Percentiles rank a stretch among this genome's conserved stretches.
Conservation (phyloP, 2,113 vertebrate genomes). For the Psephotus haematonotus region DNA sequence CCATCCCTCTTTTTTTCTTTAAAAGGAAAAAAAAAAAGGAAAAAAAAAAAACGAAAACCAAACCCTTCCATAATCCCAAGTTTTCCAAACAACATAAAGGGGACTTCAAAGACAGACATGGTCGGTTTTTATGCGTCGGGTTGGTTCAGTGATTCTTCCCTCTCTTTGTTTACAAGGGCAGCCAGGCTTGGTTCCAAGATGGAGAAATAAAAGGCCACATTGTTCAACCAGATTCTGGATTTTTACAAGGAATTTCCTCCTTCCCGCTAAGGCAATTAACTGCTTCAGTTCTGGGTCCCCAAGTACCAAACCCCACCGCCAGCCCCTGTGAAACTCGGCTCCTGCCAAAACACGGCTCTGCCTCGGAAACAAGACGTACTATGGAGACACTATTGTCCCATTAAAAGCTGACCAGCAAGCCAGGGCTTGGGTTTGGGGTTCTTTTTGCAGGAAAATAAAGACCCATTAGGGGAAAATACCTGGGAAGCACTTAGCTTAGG, state of each 20-base stretch:
- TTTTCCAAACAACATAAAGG: slow-evolving; percentile 79
- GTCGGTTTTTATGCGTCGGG: slow-evolving; percentile 74
- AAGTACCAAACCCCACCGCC: background rate
- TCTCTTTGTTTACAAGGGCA: slow-evolving; percentile 79
- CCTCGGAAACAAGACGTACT: slow-evolving; percentile 22
- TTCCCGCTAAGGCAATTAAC: slow-evolving; percentile 74
- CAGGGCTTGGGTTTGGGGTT: background rate
- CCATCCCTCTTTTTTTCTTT: slow-evolving; percentile 41
- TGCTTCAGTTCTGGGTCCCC: slow-evolving; percentile 67
- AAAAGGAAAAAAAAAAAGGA: background rate
- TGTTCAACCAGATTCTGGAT: slow-evolving; percentile 75
- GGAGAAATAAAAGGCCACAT: slow-evolving; percentile 80
- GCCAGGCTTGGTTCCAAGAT: slow-evolving; percentile 82
- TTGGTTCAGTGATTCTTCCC: slow-evolving; percentile 78
- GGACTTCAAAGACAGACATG: slow-evolving; percentile 81
- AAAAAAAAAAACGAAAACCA: background rate
- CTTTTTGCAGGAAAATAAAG: slow-evolving; percentile 8
- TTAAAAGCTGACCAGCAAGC: background rate
- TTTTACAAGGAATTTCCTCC: slow-evolving; percentile 79
- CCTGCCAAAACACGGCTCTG: slow-evolving; percentile 21
- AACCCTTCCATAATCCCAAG: slow-evolving; percentile 71
- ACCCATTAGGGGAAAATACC: background rate
- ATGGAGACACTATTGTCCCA: background rate
- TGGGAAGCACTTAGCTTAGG: slow-evolving; percentile 5
- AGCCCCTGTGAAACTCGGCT: background rate